phyloP scores from a whole-genome alignment of 2,797 vertebrate genomes.

The Onychomys torridus region DNA sequence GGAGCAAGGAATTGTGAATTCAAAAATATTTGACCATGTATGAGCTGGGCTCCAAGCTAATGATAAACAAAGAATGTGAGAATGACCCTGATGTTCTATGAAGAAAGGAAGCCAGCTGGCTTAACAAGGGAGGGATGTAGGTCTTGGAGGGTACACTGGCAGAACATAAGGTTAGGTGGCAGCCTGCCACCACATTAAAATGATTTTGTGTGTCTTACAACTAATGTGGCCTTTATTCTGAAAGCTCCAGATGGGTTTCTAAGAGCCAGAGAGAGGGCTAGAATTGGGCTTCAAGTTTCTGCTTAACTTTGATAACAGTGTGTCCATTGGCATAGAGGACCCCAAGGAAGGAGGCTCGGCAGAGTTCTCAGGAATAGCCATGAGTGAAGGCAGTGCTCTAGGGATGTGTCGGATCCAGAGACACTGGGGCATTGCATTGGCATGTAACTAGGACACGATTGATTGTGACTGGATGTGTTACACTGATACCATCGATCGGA shows the following conservation, averaged over 20 bases:
- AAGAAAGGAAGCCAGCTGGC: background rate
- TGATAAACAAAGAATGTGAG: background rate
- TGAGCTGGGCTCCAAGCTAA: background rate
- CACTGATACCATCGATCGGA: background rate
- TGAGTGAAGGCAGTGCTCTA: background rate
- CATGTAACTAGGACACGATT: no score
- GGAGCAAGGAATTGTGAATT: background rate
- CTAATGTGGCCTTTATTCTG: background rate
- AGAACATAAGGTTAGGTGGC: background rate
- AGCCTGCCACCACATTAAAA: background rate
- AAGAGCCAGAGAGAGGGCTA: background rate
- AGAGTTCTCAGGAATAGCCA: background rate
- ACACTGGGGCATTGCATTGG: background rate
- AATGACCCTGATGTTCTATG: background rate
- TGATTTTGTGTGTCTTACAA: conserved; percentile 6
- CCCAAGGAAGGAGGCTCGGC: background rate
- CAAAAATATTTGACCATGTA: background rate
- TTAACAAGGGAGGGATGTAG: background rate
- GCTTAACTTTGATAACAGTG: background rate
- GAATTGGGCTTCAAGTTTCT: background rate
- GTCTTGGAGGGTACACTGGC: background rate
- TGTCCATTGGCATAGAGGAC: background rate
- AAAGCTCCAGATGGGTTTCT: background rate
- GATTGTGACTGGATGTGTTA: background rate
- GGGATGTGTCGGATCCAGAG: background rate